Base-by-base conservation (phyloP, 2,888 invertebrate genomes). In the Eumerus sabulonum region DNA sequence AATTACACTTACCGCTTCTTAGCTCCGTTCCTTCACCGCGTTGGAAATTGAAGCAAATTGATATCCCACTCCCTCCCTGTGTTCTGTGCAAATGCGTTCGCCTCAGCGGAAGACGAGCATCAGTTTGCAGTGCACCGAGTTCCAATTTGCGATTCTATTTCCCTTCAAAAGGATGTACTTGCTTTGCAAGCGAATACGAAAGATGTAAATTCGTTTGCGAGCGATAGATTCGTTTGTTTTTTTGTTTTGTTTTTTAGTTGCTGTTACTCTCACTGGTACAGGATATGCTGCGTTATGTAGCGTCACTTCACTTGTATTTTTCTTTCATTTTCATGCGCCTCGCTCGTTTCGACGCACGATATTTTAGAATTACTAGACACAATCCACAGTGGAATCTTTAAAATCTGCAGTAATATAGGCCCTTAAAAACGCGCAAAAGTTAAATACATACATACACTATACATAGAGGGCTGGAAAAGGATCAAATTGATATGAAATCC, bases 1-100 rank as follows among this genome's bases (percentile, higher is more conserved):
- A 64, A 68, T 64, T 64, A 56, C 56, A 79, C 79, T 79, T 70
- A 79, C 79, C 74, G 68, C 63, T 68, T 59, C 54, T 79, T 79
- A 79, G 73, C 68, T 59, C 64, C 48, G 54, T 53, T 73, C 57
- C 68, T 64, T 17, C 68, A 27, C 59, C 27, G 68, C 45, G 53
- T 48, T 70, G 63, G 63, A 73, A 74, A 68, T 70, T 47, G 56
- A 63, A 68, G 64, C 68, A 79, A 73, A 73, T 68, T 64, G 73
- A 73, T 59, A 70, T 60, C 62, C 35, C 42, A 77, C 67, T 54
- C 35, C 11, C 54, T 62, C 42, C 27, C 40, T 57, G 13, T 50
- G 42, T 67, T n/a, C 3, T 40, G 40, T 40, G 40, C 9, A n/a
- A n/a, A 40, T 40, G 40, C 9, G 11, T 40, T 48, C 18, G 36